A percentile compares a stretch with the other conserved stretches of the same genome.
Evolutionary conservation across 1,140 invertebrate species (phyloP).

Genomic region (Achroia grisella): DNA sequence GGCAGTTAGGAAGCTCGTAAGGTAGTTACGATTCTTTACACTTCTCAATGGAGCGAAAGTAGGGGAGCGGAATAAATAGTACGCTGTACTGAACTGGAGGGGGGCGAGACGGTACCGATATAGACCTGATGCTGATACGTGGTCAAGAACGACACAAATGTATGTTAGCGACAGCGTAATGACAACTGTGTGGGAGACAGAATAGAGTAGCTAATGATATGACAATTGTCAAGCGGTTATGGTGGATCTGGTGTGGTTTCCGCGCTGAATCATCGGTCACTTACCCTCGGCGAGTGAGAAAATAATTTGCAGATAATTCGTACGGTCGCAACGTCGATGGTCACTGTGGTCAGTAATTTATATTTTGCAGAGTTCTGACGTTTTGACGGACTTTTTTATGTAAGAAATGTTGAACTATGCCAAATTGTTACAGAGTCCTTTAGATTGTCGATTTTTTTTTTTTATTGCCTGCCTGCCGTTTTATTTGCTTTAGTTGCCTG

Average conservation of each 20-base stretch:
- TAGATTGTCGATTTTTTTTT: no score
- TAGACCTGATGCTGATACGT: conserved; percentile 9
- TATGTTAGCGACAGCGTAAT: neutral
- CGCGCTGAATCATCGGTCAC: conserved; percentile 24
- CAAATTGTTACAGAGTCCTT: no score
- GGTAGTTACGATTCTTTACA: neutral
- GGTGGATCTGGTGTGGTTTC: neutral
- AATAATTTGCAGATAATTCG: conserved; percentile 17
- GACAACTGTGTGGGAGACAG: neutral
- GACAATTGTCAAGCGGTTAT: neutral
- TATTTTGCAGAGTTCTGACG: no score
- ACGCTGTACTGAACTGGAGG: conserved; percentile 2
- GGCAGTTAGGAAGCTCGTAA: no score
- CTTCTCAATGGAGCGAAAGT: conserved; percentile 21
- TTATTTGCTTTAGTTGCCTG: no score
- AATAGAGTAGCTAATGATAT: neutral
- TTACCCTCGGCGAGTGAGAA: conserved; percentile 23
- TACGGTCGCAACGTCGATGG: no score
- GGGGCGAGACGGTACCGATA: conserved; percentile 15
- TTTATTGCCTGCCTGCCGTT: no score
- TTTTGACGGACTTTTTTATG: no score
- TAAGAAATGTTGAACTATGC: no score
- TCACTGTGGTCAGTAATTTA: no score
- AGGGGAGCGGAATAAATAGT: conserved; percentile 19
- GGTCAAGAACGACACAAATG: neutral